Evolutionary conservation across 2,888 invertebrate species (phyloP), one percentile per base, ranked within the genome.

Genomic region (Teinopalpus imperialis): DNA sequence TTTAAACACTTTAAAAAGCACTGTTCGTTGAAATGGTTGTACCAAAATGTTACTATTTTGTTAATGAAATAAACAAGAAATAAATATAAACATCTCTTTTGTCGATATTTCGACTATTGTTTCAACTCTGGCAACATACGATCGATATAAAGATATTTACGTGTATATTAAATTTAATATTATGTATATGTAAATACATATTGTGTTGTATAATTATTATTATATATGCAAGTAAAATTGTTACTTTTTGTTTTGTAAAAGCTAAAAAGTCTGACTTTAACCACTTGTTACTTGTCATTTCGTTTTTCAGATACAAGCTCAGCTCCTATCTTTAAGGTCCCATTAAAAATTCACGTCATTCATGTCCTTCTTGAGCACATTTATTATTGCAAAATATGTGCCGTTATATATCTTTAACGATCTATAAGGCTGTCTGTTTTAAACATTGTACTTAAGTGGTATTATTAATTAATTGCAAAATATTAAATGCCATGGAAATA

Each of bases 151-250:
- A 81, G 64, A 71, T 83, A 81, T 83, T 79, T 81, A 82, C 77
- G 76, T 80, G 79, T 85, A 78, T 86, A 81, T 77, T 77, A 56
- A 76, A 77, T 74, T 49, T 80, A 73, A 77, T 85, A 82, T 79
- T 88, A 87, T 78, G 80, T 88, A 81, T 88, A 81, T 87, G 81
- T 86, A 81, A 83, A 87, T 87, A 87, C 81, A 81, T 82, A 82
- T 81, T 80, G 68, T 74, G 69, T 81, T 87, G 81, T 86, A 85
- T 85, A 80, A 81, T 82, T 60, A 57, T 76, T 81, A 40, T 40
- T 43, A 45, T 40, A 71, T 85, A 80, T 85, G 73, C 78, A 80
- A 78, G 75, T 85, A 76, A 82, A 82, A 82, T 81, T 82, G 83
- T 85, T 85, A 83, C 73, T 74, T 70, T 69, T 69, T 78, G 69